These are phyloP conservation scores for Metaphire vulgaris DNA, from an alignment of 1,140 invertebrate genomes.

Conservation along the genomic window DNA sequence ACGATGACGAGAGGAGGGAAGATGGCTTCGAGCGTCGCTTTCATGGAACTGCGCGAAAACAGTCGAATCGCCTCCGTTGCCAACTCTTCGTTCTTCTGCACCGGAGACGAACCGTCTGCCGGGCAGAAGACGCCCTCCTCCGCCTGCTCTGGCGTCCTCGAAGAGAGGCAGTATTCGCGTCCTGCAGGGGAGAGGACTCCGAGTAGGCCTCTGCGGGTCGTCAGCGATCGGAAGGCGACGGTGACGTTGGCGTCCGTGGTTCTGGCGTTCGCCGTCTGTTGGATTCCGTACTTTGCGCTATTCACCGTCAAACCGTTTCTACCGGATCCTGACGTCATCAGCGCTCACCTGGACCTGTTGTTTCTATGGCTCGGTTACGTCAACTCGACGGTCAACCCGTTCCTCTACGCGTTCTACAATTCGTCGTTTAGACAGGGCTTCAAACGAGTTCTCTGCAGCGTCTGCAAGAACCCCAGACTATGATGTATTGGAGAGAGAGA, in stretches of 20 bases:
- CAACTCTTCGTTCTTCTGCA: background rate
- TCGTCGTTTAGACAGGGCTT: conserved; percentile 22
- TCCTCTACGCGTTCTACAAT: conserved; percentile 31
- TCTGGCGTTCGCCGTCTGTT: conserved; percentile 30
- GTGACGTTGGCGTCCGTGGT: conserved; percentile 30
- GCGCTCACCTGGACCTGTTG: conserved; percentile 22
- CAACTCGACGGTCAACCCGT: conserved; percentile 31
- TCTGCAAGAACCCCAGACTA: too few species aligned
- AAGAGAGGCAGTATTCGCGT: background rate
- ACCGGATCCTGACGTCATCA: background rate
- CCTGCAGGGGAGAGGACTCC: background rate
- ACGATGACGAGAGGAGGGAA: background rate
- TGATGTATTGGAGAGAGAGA: too few species aligned
- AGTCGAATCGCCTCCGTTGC: background rate
- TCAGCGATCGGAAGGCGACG: conserved; percentile 28
- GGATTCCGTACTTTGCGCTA: conserved; percentile 30
- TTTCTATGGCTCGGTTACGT: conserved; percentile 30
- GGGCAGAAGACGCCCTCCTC: too few species aligned
- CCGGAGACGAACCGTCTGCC: background rate
- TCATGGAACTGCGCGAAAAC: background rate
- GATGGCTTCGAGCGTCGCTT: background rate
- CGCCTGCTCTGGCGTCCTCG: background rate
- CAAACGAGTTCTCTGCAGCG: conserved; percentile 21
- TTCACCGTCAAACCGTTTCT: conserved; percentile 28
- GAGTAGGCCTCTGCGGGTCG: background rate